These are phyloP conservation scores for Corythucha ciliata DNA, from an alignment of 2,888 invertebrate species.

Conservation along the genomic window DNA sequence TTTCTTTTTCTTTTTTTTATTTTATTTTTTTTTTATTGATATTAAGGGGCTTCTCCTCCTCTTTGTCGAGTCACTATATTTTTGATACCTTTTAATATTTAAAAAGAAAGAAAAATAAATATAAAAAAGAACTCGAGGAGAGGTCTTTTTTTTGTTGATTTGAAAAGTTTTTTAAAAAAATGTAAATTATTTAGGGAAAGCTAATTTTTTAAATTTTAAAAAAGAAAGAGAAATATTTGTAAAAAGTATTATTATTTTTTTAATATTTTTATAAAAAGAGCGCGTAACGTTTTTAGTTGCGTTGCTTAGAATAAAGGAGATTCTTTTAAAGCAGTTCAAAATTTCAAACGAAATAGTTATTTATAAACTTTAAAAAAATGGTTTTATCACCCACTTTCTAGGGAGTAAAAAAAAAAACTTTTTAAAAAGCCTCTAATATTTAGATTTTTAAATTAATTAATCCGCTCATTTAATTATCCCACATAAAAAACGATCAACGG, in stretches of 20 bases:
- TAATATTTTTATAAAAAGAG: constrained; percentile 31
- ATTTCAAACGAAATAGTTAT: no score
- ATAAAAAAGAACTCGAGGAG: constrained; percentile 17
- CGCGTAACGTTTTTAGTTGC: constrained; percentile 24
- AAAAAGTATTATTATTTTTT: constrained; percentile 31
- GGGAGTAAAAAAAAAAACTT: no score
- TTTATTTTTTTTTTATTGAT: no score
- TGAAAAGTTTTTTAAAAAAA: constrained; percentile 23
- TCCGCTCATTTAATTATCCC: no score
- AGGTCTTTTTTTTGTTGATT: constrained; percentile 24
- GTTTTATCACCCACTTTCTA: no score
- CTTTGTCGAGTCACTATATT: no score
- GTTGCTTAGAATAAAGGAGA: constrained; percentile 24
- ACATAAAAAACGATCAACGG: no score
- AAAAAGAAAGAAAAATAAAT: constrained; percentile 15
- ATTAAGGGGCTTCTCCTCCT: no score
- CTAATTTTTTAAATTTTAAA: constrained; percentile 29
- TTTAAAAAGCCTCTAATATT: no score
- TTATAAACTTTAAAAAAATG: no score
- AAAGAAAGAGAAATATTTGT: constrained; percentile 32
- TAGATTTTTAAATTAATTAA: no score
- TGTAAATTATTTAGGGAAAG: constrained; percentile 25
- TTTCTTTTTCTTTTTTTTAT: constrained; percentile 16
- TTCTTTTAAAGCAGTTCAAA: no score
- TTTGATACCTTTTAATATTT: constrained; percentile 19